Evolutionary conservation across 2,888 invertebrate species (phyloP).

Genomic region (Tipula lateralis): DNA sequence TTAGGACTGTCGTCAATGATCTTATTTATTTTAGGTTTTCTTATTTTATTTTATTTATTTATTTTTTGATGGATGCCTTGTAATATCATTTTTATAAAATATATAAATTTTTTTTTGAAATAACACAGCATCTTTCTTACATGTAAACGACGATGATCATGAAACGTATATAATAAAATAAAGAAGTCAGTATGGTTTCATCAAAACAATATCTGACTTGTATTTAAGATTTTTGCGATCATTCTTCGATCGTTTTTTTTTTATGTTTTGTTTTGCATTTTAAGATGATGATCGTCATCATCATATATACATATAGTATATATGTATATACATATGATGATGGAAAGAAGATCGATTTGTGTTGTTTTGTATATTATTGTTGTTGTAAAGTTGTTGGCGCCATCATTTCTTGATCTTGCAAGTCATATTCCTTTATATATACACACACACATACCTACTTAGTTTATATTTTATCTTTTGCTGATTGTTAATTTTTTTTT

Average conservation of each 20-base stretch:
- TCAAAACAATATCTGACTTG: constrained; percentile 24
- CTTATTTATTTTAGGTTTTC: neutral
- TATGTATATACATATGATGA: neutral
- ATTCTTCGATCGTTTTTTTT: neutral
- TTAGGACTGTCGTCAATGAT: constrained; percentile 9
- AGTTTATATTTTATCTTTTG: neutral
- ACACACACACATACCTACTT: neutral
- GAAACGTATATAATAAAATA: neutral
- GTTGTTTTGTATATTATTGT: neutral
- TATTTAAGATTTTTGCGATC: neutral
- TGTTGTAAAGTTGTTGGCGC: constrained; percentile 29
- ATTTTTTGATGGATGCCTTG: neutral
- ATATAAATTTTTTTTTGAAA: neutral
- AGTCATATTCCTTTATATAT: neutral
- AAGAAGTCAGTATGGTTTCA: constrained; percentile 24
- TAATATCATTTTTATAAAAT: neutral
- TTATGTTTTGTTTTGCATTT: neutral
- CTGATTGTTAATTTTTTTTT: neutral
- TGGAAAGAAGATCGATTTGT: constrained; percentile 26
- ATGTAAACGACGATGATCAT: neutral
- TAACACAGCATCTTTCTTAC: neutral
- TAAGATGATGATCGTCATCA: neutral
- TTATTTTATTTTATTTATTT: neutral
- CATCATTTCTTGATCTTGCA: constrained; percentile 30
- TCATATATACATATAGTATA: neutral